phyloP scores from a whole-genome alignment of 23 tunicate species.

The Halocynthia aurantium region DNA sequence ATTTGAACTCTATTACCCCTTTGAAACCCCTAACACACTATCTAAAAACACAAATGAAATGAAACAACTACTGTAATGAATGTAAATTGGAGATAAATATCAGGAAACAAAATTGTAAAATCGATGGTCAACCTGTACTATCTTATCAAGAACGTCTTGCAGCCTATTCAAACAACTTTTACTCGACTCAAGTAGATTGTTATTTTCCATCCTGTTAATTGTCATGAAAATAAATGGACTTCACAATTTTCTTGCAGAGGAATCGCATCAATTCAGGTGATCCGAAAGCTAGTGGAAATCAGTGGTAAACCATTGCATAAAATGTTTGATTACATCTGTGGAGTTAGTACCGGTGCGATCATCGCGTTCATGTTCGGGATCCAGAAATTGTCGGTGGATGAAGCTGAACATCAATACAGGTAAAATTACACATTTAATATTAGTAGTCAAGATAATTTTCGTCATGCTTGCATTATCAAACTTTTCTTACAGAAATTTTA shows the following conservation, averaged over 20 bases:
- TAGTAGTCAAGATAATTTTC: neutral
- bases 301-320: conserved; percentile 76
- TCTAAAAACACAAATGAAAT: neutral
- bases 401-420: conserved; percentile 59
- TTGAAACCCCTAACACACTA: neutral
- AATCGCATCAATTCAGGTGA: conserved; percentile 56
- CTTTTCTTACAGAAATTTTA: conserved; percentile 34
- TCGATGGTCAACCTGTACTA: too few relatives aligned
- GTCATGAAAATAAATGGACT: too few relatives aligned
- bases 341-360: conserved; percentile 93
- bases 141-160: too few relatives aligned
- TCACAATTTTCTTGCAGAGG: conserved; percentile 46
- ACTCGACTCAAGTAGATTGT: too few relatives aligned
- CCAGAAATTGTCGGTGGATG: conserved; percentile 40
- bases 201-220: too few relatives aligned
- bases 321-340: conserved; percentile 92
- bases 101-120: too few relatives aligned
- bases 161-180: too few relatives aligned
- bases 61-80: too few relatives aligned
- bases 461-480: neutral
- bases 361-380: conserved; percentile 63
- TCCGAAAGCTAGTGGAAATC: conserved; percentile 52
- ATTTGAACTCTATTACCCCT: too few relatives aligned
- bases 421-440: neutral
- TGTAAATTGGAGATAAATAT: too few relatives aligned